Base-by-base conservation (phyloP, 2,888 invertebrate genomes). In the Electrophaes corylata region DNA sequence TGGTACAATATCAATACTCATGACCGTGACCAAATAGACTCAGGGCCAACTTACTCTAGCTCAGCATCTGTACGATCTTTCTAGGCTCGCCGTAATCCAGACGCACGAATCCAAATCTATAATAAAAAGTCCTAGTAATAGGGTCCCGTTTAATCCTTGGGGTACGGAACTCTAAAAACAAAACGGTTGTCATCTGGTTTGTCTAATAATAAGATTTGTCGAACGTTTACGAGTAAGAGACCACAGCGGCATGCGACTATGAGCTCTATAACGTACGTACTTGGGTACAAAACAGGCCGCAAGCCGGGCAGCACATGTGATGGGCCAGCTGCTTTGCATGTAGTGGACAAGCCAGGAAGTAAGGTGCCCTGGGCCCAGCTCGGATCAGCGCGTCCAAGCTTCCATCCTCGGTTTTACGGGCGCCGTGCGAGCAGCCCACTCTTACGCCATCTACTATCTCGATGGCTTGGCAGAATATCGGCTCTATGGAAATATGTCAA, bases 241-340 rank as follows among this genome's bases (percentile, higher is more conserved):
- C n/a, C n/a, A n/a, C n/a, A n/a, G n/a, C 6, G 23, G 1, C 16
- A 46, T 6, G 16, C 5, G 14, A 51, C 0, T 29, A 0, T 40
- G 20, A 31, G 0, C 31, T 14, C 11, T 23, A 37, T 18, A 8
- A 8, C 6, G 4, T 12, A 16, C 31, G 4, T 14, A 96, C 96
- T 94, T 97, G 97, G 4, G 97, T 95, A 79, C 98, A 98, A 83
- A 97, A 98, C 49, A 97, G 88, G 4, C 98, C 88, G 85, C 98
- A 98, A 0, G 95, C 95, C 0, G 98, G 96, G 78, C 98, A 98
- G 81, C 97, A 97, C 83, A 97, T 96, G 84, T 98, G 98, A 33
- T 93, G 86, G 11, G 93, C 86, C 59, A 98, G 87, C 58, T 97
- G 93, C 70, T 95, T 94, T 59, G 94, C 93, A 83, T 98, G 98